Evolutionary conservation across 2,113 vertebrate species (phyloP), one percentile per base, ranked within the genome.

Genomic region (Machaerirhynchus nigripectus): DNA sequence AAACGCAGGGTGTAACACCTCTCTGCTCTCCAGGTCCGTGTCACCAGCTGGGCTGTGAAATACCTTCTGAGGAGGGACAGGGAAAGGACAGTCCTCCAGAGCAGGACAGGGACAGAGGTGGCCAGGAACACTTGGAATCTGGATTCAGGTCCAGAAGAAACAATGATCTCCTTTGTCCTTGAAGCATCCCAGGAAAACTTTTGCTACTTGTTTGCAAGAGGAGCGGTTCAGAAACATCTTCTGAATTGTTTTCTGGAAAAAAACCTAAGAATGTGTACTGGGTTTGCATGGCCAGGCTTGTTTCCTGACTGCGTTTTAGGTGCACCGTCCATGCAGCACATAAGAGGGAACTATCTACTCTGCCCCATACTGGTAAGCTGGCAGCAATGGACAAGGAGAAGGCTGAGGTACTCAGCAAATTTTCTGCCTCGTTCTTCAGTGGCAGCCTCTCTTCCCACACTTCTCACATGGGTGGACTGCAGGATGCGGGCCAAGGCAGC

Each of bases 1-100:
- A 55, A 19, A 67, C 0, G 0, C 21, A 21, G 27, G 31, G 19
- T 11, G 10, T 5, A 13, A 2, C 35, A 60, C 5, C 16, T 35
- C 46, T 82, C 46, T 83, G 42, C 28, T 75, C 52, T 40, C 75
- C 47, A 30, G 26, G 16, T 57, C 26, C 63, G 50, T 26, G 59
- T 47, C 27, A n/a, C 28, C 39, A 55, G 11, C 13, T 40, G n/a
- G 65, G 9, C 28, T 61, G 16, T 53, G 65, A 91, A 87, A 57
- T 13, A 49, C 11, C 35, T 65, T 23, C 64, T 7, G 3, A 37
- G 35, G 15, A 78, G 24, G 18, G 21, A 21, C 33, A 64, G 30
- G 46, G 31, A 39, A 76, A 77, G n/a, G 22, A 86, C 49, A 46
- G 9, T 24, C 27, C 39, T 86, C 24, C 4, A 9, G 35, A 60